These are phyloP conservation scores for Drosophila bocki DNA, from an alignment of 1,140 invertebrate species.

Conservation along the genomic window DNA sequence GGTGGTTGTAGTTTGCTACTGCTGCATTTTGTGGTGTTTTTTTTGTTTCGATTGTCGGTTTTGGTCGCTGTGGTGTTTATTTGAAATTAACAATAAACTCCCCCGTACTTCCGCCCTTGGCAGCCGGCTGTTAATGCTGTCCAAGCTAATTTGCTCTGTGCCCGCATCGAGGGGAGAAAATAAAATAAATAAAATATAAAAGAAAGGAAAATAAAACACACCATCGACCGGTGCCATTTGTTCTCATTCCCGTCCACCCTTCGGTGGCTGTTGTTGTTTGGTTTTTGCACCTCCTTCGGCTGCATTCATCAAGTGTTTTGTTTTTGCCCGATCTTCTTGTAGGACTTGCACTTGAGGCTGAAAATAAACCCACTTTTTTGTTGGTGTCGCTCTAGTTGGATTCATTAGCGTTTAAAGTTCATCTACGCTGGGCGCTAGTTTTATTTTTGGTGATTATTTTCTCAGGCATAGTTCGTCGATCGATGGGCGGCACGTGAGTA, in stretches of 20 bases:
- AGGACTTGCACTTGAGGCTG: constrained; percentile 67
- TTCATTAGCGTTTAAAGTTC: constrained; percentile 41
- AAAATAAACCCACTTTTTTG: constrained; percentile 58
- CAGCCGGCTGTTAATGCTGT: constrained; percentile 40
- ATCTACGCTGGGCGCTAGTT: constrained; percentile 31
- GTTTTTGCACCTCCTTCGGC: constrained; percentile 41
- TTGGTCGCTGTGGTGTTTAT: constrained; percentile 43
- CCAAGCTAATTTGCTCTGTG: constrained; percentile 56
- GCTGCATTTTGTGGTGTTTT: constrained; percentile 31
- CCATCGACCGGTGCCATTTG: constrained; percentile 32
- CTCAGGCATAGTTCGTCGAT: constrained; percentile 14
- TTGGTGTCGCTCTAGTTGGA: constrained; percentile 23
- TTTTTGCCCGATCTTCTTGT: constrained; percentile 55
- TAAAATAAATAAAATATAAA: constrained; percentile 22
- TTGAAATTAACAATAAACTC: constrained; percentile 55
- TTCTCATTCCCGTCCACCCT: constrained; percentile 26
- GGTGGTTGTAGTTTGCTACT: constrained; percentile 42
- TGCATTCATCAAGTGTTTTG: constrained; percentile 63
- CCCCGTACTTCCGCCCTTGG: constrained; percentile 35
- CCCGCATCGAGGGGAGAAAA: constrained; percentile 35
- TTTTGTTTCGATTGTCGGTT: constrained; percentile 17
- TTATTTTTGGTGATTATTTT: constrained; percentile 29
- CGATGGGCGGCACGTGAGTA: constrained; percentile 43
- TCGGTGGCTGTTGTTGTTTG: constrained; percentile 16
- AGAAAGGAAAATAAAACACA: constrained; percentile 19